These are phyloP conservation scores for Griposia aprilina DNA, from an alignment of 2,888 invertebrate species.

Conservation along the genomic window DNA sequence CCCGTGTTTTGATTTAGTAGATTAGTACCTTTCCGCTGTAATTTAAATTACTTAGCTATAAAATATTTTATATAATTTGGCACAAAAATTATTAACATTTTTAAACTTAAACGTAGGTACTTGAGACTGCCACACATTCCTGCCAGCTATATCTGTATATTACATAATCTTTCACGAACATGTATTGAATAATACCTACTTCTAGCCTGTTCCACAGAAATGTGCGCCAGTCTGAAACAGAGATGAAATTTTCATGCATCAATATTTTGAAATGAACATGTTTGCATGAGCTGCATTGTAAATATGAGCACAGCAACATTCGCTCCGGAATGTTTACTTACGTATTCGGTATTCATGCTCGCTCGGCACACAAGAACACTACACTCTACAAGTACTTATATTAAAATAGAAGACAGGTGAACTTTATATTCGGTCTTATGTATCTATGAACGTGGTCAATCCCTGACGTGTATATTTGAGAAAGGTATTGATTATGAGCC, in stretches of 20 bases:
- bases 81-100: constrained; percentile 44
- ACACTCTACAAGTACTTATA: constrained; percentile 78
- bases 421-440: constrained; percentile 44
- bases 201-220: constrained; percentile 37
- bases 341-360: constrained; percentile 67
- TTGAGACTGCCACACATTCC: constrained; percentile 59
- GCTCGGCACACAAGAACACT: constrained; percentile 82
- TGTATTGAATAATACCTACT: constrained; percentile 9
- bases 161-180: constrained; percentile 24
- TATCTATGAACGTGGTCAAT: constrained; percentile 57
- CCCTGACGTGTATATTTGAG: constrained; percentile 68
- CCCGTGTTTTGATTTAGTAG: constrained; percentile 90
- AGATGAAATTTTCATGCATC: constrained; percentile 67
- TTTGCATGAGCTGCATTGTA: constrained; percentile 89
- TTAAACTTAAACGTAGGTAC: constrained; percentile 34
- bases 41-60: constrained; percentile 55
- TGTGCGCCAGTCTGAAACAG: constrained; percentile 55
- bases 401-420: constrained; percentile 41
- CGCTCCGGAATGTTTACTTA: constrained; percentile 76
- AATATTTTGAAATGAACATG: constrained; percentile 64
- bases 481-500: constrained; percentile 85
- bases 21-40: constrained; percentile 84
- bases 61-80: constrained; percentile 40
- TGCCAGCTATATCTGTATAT: constrained; percentile 17
- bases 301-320: constrained; percentile 82